phyloP scores from a whole-genome alignment of 1,140 invertebrate species.

The Hermetia illucens region DNA sequence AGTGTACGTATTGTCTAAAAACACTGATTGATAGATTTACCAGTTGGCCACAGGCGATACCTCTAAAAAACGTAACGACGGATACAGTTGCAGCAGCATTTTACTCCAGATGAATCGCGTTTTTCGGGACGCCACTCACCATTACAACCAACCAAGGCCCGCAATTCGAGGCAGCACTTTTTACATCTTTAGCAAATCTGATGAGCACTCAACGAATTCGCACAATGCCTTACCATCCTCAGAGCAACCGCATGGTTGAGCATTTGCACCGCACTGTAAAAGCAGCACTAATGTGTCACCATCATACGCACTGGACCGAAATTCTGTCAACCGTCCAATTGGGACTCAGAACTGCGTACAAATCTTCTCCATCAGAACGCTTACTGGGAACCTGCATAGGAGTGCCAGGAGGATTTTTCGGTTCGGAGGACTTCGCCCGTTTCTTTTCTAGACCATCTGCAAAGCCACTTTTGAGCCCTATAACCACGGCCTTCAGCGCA shows the following conservation, averaged over 20 bases:
- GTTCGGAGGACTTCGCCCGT: no score
- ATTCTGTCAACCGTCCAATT: slow-evolving; percentile 14
- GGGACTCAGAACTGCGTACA: no score
- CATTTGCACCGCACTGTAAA: slow-evolving; percentile 19
- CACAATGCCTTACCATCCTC: slow-evolving; percentile 28
- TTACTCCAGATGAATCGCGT: slow-evolving; percentile 19
- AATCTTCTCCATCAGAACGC: no score
- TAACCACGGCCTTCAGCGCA: no score
- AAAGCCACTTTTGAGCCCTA: no score
- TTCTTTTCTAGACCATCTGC: no score
- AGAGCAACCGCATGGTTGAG: slow-evolving; percentile 21
- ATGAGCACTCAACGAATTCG: slow-evolving; percentile 14
- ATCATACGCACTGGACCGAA: slow-evolving; percentile 13
- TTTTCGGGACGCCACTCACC: slow-evolving; percentile 15
- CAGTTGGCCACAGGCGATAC: slow-evolving; percentile 27
- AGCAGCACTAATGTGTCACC: slow-evolving; percentile 11
- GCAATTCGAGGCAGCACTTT: slow-evolving; percentile 24
- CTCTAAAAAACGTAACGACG: slow-evolving; percentile 16
- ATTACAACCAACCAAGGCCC: slow-evolving; percentile 28
- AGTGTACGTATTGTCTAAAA: slow-evolving; percentile 20
- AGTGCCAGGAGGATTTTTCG: no score
- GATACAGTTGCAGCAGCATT: slow-evolving; percentile 13
- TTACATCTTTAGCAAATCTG: slow-evolving; percentile 5
- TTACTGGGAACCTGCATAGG: no score
- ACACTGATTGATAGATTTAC: slow-evolving; percentile 28